phyloP scores from a whole-genome alignment of 2,888 invertebrate genomes.

The Empis stercorea region DNA sequence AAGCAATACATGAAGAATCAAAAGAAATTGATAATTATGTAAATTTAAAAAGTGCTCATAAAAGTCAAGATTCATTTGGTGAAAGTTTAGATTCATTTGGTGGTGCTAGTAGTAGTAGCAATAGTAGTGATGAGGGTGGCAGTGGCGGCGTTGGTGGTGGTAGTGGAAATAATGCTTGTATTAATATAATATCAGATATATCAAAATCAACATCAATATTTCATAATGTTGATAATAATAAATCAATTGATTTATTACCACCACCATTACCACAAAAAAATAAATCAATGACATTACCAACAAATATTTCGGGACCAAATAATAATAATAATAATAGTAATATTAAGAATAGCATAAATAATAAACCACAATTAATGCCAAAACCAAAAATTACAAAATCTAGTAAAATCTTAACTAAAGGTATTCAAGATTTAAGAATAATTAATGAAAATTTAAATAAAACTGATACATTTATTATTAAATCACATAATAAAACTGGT shows the following conservation, averaged over 20 bases:
- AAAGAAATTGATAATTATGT: constrained; percentile 66
- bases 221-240: constrained; percentile 20
- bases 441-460: constrained; percentile 18
- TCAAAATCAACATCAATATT: neutral
- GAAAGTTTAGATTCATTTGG: constrained; percentile 36
- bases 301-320: constrained; percentile 8
- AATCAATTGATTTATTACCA: constrained; percentile 19
- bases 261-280: constrained; percentile 36
- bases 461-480: constrained; percentile 33
- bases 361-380: constrained; percentile 45
- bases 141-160: too few species aligned
- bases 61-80: constrained; percentile 46
- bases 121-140: constrained; percentile 22
- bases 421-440: constrained; percentile 33
- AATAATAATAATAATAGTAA: too few species aligned
- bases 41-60: constrained; percentile 57
- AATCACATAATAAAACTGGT: constrained; percentile 36
- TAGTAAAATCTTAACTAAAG: constrained; percentile 31
- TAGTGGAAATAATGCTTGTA: constrained; percentile 19
- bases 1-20: constrained; percentile 70
- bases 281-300: constrained; percentile 33
- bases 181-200: neutral
- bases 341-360: neutral
- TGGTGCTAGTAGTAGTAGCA: constrained; percentile 23
- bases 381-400: constrained; percentile 30